Base-by-base conservation (phyloP, 2,888 invertebrate genomes). In the Eupeodes latifasciatus region DNA sequence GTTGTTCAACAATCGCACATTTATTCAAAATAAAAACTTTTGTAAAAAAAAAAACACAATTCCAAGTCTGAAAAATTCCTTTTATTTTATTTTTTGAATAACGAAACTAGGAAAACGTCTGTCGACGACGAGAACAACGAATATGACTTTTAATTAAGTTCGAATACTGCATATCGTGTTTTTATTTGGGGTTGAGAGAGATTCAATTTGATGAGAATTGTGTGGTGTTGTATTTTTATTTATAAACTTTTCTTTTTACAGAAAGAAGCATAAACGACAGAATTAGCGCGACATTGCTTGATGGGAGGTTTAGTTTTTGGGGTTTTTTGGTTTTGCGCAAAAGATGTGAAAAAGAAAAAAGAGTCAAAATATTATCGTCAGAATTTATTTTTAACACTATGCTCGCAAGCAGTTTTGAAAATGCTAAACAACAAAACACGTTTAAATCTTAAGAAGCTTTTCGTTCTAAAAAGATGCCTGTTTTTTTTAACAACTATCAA, bases 101-200 rank as follows among this genome's bases (percentile, higher is more conserved):
- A 12, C 16, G 16, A 40, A 71, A 55, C 55, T 71, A 71, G 5
- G 14, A 55, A 72, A 57, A 55, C 71, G 71, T 44, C 57, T 53
- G 69, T 40, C 71, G 49, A 74, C 55, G 62, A 40, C 69, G 61
- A 27, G 49, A 55, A 72, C 57, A 57, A 51, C 72, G 62, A 77
- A 78, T 79, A 78, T 55, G 85, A 78, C 67, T 78, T 78, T 78
- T 81, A 78, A 75, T 81, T 75, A 67, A 72, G 61, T 44, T 44
- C 27, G 80, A 76, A 74, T 81, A 61, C 72, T 62, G 71, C 76
- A 47, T 49, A 81, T 74, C 81, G 57, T 72, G 51, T 69, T 51
- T 27, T 27, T 27, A 36, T 67, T 55, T 47, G n/a, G 49, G 59
- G 55, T 12, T 16, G 66, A 71, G 49, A 69, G 72, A 72, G 72